Evolutionary conservation across 2,888 invertebrate species (phyloP).

Genomic region (Corythucha ciliata): DNA sequence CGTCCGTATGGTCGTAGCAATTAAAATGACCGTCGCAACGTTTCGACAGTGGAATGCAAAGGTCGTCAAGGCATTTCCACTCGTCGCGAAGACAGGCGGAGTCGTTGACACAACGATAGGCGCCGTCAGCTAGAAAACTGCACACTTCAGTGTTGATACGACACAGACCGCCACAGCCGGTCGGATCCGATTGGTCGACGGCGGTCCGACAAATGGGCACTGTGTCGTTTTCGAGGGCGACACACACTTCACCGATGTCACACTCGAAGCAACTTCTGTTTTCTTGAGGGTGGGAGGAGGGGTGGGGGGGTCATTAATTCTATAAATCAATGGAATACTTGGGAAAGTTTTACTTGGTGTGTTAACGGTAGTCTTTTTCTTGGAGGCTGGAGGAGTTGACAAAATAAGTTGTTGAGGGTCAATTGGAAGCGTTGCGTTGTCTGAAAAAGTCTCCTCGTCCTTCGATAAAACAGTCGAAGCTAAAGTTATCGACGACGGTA

Average conservation of each 20-base stretch:
- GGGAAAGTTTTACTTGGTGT: slow-evolving; percentile 12
- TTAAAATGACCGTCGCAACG: slow-evolving; percentile 64
- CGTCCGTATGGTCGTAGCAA: slow-evolving; percentile 66
- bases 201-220: slow-evolving; percentile 49
- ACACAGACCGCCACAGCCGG: slow-evolving; percentile 59
- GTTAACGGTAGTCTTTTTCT: no score
- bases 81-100: slow-evolving; percentile 52
- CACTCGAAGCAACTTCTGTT: slow-evolving; percentile 47
- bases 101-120: slow-evolving; percentile 44
- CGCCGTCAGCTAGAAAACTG: slow-evolving; percentile 48
- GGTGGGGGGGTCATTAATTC: no score
- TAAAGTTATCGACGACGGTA: no score
- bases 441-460: no score
- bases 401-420: no score
- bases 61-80: slow-evolving; percentile 62
- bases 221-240: slow-evolving; percentile 52
- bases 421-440: no score
- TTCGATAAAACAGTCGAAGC: no score
- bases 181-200: slow-evolving; percentile 49
- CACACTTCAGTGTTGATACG: slow-evolving; percentile 55
- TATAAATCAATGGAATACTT: no score
- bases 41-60: slow-evolving; percentile 54
- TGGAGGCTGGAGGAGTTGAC: no score
- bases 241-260: slow-evolving; percentile 52
- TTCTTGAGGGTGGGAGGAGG: no score